These are phyloP conservation scores for Drosophila mojavensis DNA, from an alignment of 1,140 invertebrate species.

Conservation along the genomic window DNA sequence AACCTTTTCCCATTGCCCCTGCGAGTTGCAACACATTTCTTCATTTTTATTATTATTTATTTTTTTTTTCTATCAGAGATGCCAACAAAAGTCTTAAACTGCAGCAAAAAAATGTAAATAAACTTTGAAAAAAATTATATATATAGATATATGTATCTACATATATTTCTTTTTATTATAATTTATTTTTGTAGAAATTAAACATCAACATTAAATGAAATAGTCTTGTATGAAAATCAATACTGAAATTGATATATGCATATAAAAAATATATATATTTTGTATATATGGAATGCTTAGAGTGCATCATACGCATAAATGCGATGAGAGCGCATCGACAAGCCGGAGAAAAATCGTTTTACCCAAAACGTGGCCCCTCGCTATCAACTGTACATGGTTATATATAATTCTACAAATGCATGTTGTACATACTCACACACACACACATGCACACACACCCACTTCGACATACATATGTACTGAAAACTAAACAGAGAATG, in stretches of 20 bases:
- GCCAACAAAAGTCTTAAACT: background rate
- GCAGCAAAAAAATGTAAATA: conserved; percentile 4
- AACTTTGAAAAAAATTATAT: conserved; percentile 21
- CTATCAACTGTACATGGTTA: conserved; percentile 14
- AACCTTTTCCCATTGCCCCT: conserved; percentile 48
- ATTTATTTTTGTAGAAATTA: too few relatives aligned
- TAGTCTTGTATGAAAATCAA: too few relatives aligned
- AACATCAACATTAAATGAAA: too few relatives aligned
- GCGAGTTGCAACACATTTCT: conserved; percentile 68
- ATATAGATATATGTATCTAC: conserved; percentile 47
- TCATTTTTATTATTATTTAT: conserved; percentile 40
- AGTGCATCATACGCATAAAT: conserved; percentile 11
- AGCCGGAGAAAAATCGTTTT: conserved; percentile 64
- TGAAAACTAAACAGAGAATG: conserved; percentile 58
- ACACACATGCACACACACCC: conserved; percentile 10
- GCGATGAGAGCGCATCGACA: conserved; percentile 58
- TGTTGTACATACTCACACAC: conserved; percentile 16
- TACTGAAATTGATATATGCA: too few relatives aligned
- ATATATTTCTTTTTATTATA: too few relatives aligned
- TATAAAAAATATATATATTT: too few relatives aligned
- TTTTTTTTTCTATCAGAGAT: conserved; percentile 11
- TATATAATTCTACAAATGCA: conserved; percentile 7
- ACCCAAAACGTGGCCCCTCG: conserved; percentile 40
- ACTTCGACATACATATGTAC: conserved; percentile 14
- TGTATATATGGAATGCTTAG: background rate